Evolutionary conservation across 2,797 vertebrate species (phyloP), one percentile per base, ranked within the genome.

Genomic region (Pseudotriccus pelzelni): DNA sequence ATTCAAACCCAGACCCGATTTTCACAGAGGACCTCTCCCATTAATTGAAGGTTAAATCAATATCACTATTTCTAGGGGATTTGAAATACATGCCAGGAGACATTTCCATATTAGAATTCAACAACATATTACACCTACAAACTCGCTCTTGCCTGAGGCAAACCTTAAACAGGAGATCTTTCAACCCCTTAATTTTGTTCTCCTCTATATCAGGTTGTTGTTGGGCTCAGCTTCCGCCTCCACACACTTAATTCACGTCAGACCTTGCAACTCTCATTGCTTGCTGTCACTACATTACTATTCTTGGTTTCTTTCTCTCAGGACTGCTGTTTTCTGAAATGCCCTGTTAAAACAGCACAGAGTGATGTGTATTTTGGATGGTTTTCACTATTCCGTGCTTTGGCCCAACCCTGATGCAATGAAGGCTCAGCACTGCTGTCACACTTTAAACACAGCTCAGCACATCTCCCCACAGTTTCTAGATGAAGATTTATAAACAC

Each of bases 81-180:
- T 89, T 47, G 36, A 60, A 82, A 79, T 41, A 88, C 34, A 13
- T 15, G 90, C 77, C 78, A 93, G 81, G 52, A 93, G 52, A 89
- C 13, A 69, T 92, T 89, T 84, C 87, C 76, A 63, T 94, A 84
- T 89, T 89, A 82, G 95, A 95, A 94, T 75, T 79, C 90, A 89
- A 66, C 62, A 87, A 69, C 84, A 69, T 34, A n/a, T 84, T 58
- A 67, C 62, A 62, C 60, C 72, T 55, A 83, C 60, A 73, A 77
- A 76, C 58, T 49, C 11, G 0, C 76, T 79, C 72, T 56, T 64
- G 60, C 91, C 68, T 1, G 21, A 90, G 79, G 92, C 59, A 68
- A 91, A 14, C 47, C 60, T 91, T 24, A 86, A 88, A 62, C 62
- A 76, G 72, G n/a, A 87, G 60, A 28, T 59, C 82, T 73, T 91